A percentile compares a stretch with the other conserved stretches of the same genome.
Conservation (phyloP, 2,888 invertebrate species). For the Digitonthophagus gazella region DNA sequence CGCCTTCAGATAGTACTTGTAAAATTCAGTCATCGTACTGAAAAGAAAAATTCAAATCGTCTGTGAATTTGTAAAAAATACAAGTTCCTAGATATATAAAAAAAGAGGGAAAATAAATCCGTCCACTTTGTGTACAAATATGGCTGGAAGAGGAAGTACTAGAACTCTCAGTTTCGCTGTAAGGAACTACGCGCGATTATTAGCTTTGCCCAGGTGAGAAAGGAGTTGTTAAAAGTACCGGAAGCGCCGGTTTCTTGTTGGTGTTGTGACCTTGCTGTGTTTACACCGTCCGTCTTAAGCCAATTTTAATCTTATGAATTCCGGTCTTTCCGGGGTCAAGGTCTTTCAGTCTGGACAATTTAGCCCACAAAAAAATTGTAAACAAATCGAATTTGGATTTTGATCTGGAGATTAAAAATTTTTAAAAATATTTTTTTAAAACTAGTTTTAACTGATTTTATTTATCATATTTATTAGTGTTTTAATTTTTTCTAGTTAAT, state of each 20-base stretch:
- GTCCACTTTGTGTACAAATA: conserved; percentile 12
- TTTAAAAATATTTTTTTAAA: background rate
- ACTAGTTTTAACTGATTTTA: background rate
- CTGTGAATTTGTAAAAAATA: background rate
- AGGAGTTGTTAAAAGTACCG: conserved; percentile 22
- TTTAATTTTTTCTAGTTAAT: too few relatives aligned
- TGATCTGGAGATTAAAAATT: background rate
- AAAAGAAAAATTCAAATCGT: background rate
- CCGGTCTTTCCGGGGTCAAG: conserved; percentile 7
- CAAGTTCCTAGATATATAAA: conserved; percentile 8
- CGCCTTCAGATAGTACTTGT: conserved; percentile 6
- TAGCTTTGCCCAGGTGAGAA: conserved; percentile 48
- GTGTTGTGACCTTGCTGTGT: conserved; percentile 16
- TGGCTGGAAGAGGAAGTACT: conserved; percentile 33
- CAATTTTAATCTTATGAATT: conserved; percentile 2
- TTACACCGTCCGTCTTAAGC: background rate
- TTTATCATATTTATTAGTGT: background rate
- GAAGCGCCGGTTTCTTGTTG: conserved; percentile 9
- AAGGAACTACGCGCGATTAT: conserved; percentile 44
- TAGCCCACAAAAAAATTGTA: background rate
- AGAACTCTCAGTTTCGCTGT: conserved; percentile 40
- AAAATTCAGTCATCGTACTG: background rate
- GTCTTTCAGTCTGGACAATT: background rate
- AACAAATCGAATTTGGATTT: background rate
- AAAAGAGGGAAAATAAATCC: background rate